Conservation (phyloP, 1,140 invertebrate species). For the Solenopsis fugax region DNA sequence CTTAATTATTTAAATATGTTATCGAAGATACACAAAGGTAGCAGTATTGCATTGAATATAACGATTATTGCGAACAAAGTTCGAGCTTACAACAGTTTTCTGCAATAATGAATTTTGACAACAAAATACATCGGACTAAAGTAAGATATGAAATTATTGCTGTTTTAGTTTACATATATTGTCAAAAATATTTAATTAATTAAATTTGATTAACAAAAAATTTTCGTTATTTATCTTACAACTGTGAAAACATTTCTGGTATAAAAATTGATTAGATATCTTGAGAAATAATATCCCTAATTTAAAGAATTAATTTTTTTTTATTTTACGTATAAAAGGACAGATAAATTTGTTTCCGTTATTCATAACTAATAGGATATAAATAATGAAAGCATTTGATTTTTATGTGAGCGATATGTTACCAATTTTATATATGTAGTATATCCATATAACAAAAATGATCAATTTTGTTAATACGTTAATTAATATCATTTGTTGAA, state of each 20-base stretch:
- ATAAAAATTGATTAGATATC: conserved; percentile 24
- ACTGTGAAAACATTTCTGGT: not conserved
- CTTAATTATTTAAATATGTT: conserved; percentile 73
- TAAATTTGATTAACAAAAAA: not conserved
- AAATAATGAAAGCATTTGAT: conserved; percentile 7
- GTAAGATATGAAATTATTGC: conserved; percentile 15
- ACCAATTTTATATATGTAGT: not conserved
- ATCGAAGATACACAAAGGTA: not conserved
- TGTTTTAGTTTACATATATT: not conserved
- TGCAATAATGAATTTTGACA: not conserved
- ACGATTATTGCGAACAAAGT: conserved; percentile 35
- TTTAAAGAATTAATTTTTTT: not conserved
- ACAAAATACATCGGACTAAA: conserved; percentile 28
- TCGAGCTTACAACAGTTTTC: conserved; percentile 24
- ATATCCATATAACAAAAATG: conserved; percentile 1
- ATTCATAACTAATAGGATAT: not conserved
- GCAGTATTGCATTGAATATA: conserved; percentile 2
- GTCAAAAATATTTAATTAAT: conserved; percentile 8
- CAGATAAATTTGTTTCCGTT: not conserved
- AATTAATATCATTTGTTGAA: conserved; percentile 23
- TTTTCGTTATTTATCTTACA: not conserved
- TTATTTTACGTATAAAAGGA: not conserved
- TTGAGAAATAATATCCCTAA: not conserved
- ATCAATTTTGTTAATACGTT: not conserved
- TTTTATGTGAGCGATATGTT: not conserved